Percentiles rank a stretch among this genome's conserved stretches.
These are phyloP conservation scores for Deroptyus accipitrinus DNA, from an alignment of 2,113 vertebrate genomes.

Conservation along the genomic window DNA sequence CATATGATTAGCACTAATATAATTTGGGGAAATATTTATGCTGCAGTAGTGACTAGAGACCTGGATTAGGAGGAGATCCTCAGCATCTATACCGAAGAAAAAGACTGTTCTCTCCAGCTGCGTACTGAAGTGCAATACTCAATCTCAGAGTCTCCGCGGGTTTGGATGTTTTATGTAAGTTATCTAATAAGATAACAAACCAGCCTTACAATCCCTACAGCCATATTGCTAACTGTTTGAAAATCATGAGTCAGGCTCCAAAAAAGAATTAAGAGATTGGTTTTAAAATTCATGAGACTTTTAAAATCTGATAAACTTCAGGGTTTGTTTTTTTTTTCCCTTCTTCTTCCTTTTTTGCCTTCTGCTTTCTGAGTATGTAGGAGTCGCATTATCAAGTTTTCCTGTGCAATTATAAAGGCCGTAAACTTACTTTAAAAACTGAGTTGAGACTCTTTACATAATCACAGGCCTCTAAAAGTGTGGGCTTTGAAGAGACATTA, in stretches of 20 bases:
- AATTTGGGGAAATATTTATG: constrained; percentile 51
- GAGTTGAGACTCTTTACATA: constrained; percentile 58
- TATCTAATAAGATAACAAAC: constrained; percentile 52
- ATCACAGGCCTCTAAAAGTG: constrained; percentile 49
- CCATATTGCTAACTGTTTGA: constrained; percentile 50
- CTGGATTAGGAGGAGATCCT: constrained; percentile 22
- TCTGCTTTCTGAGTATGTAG: constrained; percentile 54
- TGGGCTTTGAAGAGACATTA: constrained; percentile 55
- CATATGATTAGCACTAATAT: constrained; percentile 57
- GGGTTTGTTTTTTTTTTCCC: not conserved
- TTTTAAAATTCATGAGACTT: constrained; percentile 69
- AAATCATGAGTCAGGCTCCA: constrained; percentile 60
- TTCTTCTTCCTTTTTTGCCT: not conserved
- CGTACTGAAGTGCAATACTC: constrained; percentile 9
- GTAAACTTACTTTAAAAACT: constrained; percentile 56
- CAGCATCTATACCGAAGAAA: not conserved
- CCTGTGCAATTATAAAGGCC: constrained; percentile 54
- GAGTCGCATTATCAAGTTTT: constrained; percentile 49
- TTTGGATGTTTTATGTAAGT: constrained; percentile 48
- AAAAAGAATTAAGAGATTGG: constrained; percentile 57
- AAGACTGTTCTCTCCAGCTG: not conserved
- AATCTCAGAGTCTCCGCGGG: not conserved
- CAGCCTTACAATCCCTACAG: constrained; percentile 49
- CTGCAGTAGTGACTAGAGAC: constrained; percentile 34
- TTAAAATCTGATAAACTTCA: constrained; percentile 58